phyloP scores from a whole-genome alignment of 2,888 invertebrate genomes.

The Tethea ocularis region DNA sequence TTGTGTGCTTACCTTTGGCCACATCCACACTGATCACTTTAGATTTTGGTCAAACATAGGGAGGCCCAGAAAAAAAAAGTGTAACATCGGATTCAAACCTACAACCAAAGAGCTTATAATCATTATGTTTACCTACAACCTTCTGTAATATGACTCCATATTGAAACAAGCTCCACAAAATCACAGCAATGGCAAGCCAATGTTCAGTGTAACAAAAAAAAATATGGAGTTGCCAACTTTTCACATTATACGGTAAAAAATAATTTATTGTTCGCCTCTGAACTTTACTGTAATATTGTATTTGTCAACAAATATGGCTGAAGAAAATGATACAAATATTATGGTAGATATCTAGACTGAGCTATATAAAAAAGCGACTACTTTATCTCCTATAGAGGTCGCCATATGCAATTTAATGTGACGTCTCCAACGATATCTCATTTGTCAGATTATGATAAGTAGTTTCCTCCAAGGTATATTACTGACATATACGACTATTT shows the following conservation, averaged over 20 bases:
- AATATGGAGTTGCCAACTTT: not conserved
- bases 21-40: too few relatives aligned
- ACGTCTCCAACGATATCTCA: too few relatives aligned
- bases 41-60: too few relatives aligned
- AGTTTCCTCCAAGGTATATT: too few relatives aligned
- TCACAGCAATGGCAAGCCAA: not conserved
- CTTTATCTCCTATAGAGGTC: too few relatives aligned
- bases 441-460: too few relatives aligned
- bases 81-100: too few relatives aligned
- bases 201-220: not conserved
- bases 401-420: too few relatives aligned
- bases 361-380: not conserved
- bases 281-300: not conserved
- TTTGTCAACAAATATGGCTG: not conserved
- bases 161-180: not conserved
- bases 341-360: not conserved
- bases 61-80: too few relatives aligned
- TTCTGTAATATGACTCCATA: not conserved
- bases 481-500: too few relatives aligned
- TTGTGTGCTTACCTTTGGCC: too few relatives aligned
- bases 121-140: not conserved
- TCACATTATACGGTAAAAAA: not conserved
- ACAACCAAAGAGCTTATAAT: too few relatives aligned
- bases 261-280: not conserved
- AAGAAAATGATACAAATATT: not conserved